A percentile compares a stretch with the other conserved stretches of the same genome.
Evolutionary conservation across 2,113 vertebrate genomes (phyloP).

Genomic region (Sinocyclocheilus anophthalmus): DNA sequence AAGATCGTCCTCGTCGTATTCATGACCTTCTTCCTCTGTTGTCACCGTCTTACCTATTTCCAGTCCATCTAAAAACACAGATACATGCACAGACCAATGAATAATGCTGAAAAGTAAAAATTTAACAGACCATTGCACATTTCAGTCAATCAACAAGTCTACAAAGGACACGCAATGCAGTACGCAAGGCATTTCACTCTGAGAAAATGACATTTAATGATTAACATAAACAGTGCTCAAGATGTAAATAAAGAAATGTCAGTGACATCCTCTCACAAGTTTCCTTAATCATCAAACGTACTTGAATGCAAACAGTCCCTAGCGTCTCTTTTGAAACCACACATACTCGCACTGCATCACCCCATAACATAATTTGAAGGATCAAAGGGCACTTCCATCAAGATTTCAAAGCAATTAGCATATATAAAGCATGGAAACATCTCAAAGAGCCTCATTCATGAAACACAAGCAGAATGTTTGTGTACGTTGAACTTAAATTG

Average conservation of each 20-base stretch:
- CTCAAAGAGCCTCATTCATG: background rate
- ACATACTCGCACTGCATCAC: background rate
- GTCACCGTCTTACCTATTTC: slow-evolving; percentile 53
- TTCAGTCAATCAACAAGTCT: background rate
- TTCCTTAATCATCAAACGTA: background rate
- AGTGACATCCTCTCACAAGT: background rate
- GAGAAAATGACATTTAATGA: background rate
- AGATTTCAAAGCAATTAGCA: background rate
- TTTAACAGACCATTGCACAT: background rate
- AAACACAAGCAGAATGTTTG: background rate
- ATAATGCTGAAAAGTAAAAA: background rate
- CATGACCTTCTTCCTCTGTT: slow-evolving; percentile 67
- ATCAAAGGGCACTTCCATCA: background rate
- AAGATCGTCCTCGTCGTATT: slow-evolving; percentile 61
- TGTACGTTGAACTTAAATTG: background rate
- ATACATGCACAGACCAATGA: background rate
- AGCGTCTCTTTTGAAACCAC: background rate
- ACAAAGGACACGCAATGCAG: background rate
- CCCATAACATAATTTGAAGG: background rate
- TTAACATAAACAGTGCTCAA: background rate
- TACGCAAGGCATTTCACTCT: background rate
- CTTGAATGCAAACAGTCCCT: background rate
- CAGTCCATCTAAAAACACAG: slow-evolving; percentile 51
- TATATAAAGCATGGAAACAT: background rate
- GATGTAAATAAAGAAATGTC: background rate